Conservation (phyloP, 2,113 vertebrate species). For the Lutjanus erythropterus region DNA sequence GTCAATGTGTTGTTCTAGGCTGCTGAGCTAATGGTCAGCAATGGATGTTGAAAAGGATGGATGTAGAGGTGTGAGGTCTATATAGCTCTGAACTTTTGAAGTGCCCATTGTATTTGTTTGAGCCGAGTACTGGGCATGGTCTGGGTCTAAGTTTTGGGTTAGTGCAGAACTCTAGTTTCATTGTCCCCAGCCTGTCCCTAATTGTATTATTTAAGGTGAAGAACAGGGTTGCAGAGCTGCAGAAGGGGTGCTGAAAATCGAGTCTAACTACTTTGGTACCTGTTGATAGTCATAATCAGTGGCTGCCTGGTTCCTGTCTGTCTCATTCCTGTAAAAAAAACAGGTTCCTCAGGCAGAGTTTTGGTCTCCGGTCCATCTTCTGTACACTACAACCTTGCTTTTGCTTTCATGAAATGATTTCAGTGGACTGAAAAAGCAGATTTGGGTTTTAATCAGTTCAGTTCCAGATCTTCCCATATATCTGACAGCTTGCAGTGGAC, state of each 20-base stretch:
- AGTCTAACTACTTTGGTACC: not conserved
- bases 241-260: not conserved
- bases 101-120: not conserved
- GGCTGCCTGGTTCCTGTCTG: conserved; percentile 67
- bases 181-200: not conserved
- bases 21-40: no score
- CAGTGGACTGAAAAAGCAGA: not conserved
- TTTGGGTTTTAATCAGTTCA: not conserved
- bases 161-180: conserved; percentile 1
- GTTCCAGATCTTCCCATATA: not conserved
- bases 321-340: conserved; percentile 76
- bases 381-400: not conserved
- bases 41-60: no score
- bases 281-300: conserved; percentile 37
- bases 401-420: not conserved
- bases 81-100: not conserved
- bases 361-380: conserved; percentile 18
- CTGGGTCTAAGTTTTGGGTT: not conserved
- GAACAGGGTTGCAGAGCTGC: not conserved
- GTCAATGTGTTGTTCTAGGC: no score
- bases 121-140: not conserved
- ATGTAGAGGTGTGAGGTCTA: not conserved
- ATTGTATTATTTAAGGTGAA: not conserved
- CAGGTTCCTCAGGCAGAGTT: conserved; percentile 55
- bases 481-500: conserved; percentile 17